Conservation (phyloP, 1,140 invertebrate species). For the Scaptomyza pallida region DNA sequence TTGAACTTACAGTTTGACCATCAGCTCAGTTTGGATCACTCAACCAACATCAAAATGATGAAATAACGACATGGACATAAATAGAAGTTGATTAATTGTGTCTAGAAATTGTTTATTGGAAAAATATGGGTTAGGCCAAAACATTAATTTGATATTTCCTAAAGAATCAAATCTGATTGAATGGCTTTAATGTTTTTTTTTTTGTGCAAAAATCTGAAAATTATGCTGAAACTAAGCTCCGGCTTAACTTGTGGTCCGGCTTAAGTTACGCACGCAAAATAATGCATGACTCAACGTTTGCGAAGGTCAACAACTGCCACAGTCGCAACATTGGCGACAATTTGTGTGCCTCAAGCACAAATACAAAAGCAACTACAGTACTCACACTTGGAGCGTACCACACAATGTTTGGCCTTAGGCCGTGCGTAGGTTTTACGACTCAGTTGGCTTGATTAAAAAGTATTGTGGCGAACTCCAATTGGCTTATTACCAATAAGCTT, state of each 20-base stretch:
- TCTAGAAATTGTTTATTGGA: neutral
- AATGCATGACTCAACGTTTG: slow-evolving; percentile 57
- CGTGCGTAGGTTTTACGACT: slow-evolving; percentile 67
- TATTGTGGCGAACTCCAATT: slow-evolving; percentile 73
- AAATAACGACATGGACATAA: neutral
- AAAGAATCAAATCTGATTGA: slow-evolving; percentile 3
- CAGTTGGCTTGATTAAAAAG: slow-evolving; percentile 70
- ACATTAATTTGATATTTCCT: neutral
- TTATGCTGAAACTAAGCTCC: slow-evolving; percentile 27
- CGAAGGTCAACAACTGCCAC: slow-evolving; percentile 72
- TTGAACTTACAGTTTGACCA: neutral
- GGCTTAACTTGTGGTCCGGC: slow-evolving; percentile 17
- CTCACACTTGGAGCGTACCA: slow-evolving; percentile 32
- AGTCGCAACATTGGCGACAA: slow-evolving; percentile 68
- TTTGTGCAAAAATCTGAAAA: slow-evolving; percentile 18
- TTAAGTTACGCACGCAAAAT: slow-evolving; percentile 50
- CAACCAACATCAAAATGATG: neutral
- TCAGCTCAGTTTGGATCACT: neutral
- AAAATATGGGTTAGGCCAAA: neutral
- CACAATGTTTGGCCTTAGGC: slow-evolving; percentile 72
- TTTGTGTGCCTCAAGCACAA: slow-evolving; percentile 38
- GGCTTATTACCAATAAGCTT: slow-evolving; percentile 73
- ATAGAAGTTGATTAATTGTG: slow-evolving; percentile 7
- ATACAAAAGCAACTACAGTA: slow-evolving; percentile 31
- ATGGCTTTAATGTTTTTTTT: too few species aligned